Conservation (phyloP, 2,797 vertebrate species). For the Sebastolobus alascanus region DNA sequence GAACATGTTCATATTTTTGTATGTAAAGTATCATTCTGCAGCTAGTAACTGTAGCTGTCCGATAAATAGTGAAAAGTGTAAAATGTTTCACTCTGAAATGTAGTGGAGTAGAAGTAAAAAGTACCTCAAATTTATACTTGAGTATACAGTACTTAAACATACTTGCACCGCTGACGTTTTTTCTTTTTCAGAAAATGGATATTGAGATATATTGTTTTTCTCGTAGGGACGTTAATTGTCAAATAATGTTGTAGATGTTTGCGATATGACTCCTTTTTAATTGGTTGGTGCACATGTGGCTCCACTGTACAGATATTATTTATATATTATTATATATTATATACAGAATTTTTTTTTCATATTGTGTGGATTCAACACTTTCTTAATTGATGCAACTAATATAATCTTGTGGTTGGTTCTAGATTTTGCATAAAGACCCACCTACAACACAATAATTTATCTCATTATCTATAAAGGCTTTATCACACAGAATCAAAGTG, state of each 20-base stretch:
- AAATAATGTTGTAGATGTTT: neutral
- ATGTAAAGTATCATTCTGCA: neutral
- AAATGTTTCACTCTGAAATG: neutral
- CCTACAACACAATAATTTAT: constrained; percentile 10
- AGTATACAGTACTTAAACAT: too few relatives aligned
- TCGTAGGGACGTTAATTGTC: neutral
- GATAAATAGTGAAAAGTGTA: neutral
- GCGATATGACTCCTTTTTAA: neutral
- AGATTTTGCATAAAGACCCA: neutral
- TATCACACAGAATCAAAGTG: constrained; percentile 6
- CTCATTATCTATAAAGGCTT: constrained; percentile 1
- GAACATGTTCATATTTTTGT: neutral
- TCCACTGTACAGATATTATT: neutral
- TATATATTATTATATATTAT: too few relatives aligned
- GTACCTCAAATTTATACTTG: neutral
- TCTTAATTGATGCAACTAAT: neutral
- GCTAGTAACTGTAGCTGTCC: neutral
- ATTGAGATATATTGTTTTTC: neutral
- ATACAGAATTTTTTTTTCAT: neutral
- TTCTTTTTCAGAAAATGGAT: neutral
- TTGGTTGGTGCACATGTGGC: neutral
- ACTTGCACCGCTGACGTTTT: too few relatives aligned
- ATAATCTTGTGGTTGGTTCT: neutral
- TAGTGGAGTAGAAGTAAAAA: neutral
- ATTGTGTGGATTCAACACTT: neutral